Evolutionary conservation across 2,888 invertebrate species (phyloP), one percentile per base, ranked within the genome.

Genomic region (Diaprepes abbreviatus): DNA sequence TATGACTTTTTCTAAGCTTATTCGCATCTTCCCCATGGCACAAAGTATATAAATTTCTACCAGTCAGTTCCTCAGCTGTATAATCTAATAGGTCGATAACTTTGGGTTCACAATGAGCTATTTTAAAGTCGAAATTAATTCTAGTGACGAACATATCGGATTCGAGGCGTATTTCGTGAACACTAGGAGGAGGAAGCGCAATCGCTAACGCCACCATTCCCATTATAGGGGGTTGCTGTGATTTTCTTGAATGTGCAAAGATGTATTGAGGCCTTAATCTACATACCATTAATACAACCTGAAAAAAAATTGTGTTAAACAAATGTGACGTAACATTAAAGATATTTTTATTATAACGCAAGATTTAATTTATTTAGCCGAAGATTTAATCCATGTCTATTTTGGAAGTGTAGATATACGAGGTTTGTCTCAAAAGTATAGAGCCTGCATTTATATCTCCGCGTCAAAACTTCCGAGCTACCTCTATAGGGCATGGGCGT

Each of bases 91-190:
- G 88, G 80, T 97, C 97, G 36, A 95, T 92, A 64, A 97, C 95
- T 87, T 97, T 96, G 82, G 97, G 97, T 84, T 98, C 98, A 83
- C 97, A 97, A 85, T 98, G 97, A 73, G 96, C 95, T 88, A 98
- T 93, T 86, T 94, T 91, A 86, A 98, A 96, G 86, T 97, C 96
- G 80, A 97, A 96, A 84, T 93, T 95, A 80, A 98, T 93, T 81
- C 97, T 90, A 70, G 96, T 97, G 79, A 98, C 97, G 85, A 98
- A 98, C 95, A 95, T 95, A 83, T 96, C 96, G 62, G 94, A 91
- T 85, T 97, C 97, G 78, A 98, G 88, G 77, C 97, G 90, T 78
- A 97, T 96, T 87, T 98, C 98, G 83, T 98, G 97, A 74, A 98
- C 96, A 74, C 96, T 97, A 9, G 98, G 97, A 9, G 98, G 97